Evolutionary conservation across 2,797 vertebrate genomes (phyloP), one percentile per base, ranked within the genome.

Genomic region (Harpagifer antarcticus): DNA sequence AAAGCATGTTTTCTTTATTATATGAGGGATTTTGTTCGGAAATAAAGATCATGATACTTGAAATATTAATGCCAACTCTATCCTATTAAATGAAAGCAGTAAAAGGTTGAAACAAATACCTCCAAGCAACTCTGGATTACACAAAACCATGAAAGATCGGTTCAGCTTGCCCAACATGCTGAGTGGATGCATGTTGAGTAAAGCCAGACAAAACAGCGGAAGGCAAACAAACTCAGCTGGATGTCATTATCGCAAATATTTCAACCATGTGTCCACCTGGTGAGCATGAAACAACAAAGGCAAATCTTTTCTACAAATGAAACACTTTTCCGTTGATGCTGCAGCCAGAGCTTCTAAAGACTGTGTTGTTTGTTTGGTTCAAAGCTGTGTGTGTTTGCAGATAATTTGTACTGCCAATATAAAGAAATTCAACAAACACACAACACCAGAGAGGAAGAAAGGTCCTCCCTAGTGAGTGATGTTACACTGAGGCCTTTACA

Each of bases 181-280:
- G 48, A 23, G 23, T 23, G 23, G 23, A 23, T 23, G 23, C 43
- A 15, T 48, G 52, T 13, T 71, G 48, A 68, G 40, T 62, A 68
- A 60, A 71, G 27, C 52, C 27, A 75, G 54, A 74, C 59, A 78
- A 48, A 79, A 76, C 73, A 72, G 56, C 48, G 13, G 5, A 11
- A 65, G 23, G 47, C 53, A 65, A 20, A 58, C 69, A 69, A n/a
- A 67, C 69, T 79, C 89, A 91, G 86, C 90, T 89, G 92, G 85
- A 9, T 79, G 11, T 66, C 72, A 92, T 93, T 93, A 90, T 74
- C 63, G 1, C 65, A 81, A 62, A 64, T 48, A 72, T 70, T 87
- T 89, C 79, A 77, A 65, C 62, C 67, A 61, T 68, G 76, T 85
- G 86, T 89, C 69, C 72, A 91, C 88, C 89, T 83, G 81, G 52